Percentiles rank a stretch among this genome's conserved stretches.
Evolutionary conservation across 2,888 invertebrate genomes (phyloP).

Genomic region (Galeopsomyia nigrocyanea): DNA sequence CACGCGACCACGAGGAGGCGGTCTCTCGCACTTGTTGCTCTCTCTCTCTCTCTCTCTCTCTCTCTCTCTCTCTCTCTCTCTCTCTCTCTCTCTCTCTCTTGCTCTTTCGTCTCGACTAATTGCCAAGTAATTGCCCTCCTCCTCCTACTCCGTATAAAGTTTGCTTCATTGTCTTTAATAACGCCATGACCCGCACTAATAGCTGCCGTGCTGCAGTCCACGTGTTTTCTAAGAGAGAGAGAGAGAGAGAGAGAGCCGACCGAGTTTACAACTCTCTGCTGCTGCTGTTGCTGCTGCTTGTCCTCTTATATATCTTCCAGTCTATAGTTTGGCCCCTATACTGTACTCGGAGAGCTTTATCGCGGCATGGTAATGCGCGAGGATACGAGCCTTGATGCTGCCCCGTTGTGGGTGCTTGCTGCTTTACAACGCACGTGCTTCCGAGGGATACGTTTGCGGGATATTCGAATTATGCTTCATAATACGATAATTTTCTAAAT

Average conservation of each 20-base stretch:
- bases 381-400: too few species aligned
- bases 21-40: slow-evolving; percentile 51
- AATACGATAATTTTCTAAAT: too few species aligned
- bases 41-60: slow-evolving; percentile 19
- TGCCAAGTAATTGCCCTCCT: slow-evolving; percentile 68
- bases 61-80: slow-evolving; percentile 63
- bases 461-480: too few species aligned
- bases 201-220: slow-evolving; percentile 54
- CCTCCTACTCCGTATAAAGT: slow-evolving; percentile 62
- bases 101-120: slow-evolving; percentile 61
- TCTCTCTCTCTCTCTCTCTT: slow-evolving; percentile 14
- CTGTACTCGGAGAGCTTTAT: slow-evolving; percentile 16
- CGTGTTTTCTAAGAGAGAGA: slow-evolving; percentile 29
- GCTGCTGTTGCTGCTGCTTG: too few species aligned
- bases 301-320: too few species aligned
- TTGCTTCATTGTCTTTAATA: slow-evolving; percentile 69
- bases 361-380: slow-evolving; percentile 28
- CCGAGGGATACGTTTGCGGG: too few species aligned
- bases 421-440: too few species aligned
- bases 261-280: slow-evolving; percentile 28
- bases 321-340: neutral
- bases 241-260: slow-evolving; percentile 16
- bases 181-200: slow-evolving; percentile 66
- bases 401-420: too few species aligned
- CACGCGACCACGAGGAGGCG: slow-evolving; percentile 45